These are phyloP conservation scores for Pegoplata infirma DNA, from an alignment of 2,888 invertebrate species.

Conservation along the genomic window DNA sequence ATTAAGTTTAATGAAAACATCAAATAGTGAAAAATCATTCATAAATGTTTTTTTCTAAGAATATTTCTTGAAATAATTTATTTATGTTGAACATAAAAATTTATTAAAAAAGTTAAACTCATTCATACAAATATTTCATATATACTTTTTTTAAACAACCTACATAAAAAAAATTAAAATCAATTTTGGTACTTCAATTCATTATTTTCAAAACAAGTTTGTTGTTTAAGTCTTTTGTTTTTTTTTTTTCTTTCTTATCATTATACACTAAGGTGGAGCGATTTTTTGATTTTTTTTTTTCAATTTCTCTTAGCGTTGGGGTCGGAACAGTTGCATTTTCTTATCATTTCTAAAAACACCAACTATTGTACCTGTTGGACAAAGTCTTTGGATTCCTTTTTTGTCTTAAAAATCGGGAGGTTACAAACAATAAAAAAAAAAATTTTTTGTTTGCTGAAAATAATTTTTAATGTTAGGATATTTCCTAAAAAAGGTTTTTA, in stretches of 20 bases:
- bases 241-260: constrained; percentile 26
- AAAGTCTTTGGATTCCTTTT: too few species aligned
- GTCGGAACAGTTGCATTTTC: too few species aligned
- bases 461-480: too few species aligned
- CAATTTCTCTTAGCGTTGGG: too few species aligned
- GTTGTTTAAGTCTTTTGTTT: constrained; percentile 44
- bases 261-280: neutral
- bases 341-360: too few species aligned
- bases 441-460: too few species aligned
- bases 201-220: constrained; percentile 19
- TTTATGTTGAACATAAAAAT: neutral
- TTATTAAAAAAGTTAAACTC: constrained; percentile 3
- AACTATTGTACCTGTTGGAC: too few species aligned
- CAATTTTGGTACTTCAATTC: neutral
- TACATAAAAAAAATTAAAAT: too few species aligned
- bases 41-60: constrained; percentile 16
- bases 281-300: too few species aligned
- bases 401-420: too few species aligned
- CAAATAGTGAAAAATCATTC: constrained; percentile 3
- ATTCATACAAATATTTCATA: neutral
- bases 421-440: too few species aligned
- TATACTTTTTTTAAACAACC: constrained; percentile 3
- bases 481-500: too few species aligned
- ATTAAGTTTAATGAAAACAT: neutral
- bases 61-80: neutral